phyloP scores from a whole-genome alignment of 1,140 invertebrate species.

The Zaprionus ghesquierei region DNA sequence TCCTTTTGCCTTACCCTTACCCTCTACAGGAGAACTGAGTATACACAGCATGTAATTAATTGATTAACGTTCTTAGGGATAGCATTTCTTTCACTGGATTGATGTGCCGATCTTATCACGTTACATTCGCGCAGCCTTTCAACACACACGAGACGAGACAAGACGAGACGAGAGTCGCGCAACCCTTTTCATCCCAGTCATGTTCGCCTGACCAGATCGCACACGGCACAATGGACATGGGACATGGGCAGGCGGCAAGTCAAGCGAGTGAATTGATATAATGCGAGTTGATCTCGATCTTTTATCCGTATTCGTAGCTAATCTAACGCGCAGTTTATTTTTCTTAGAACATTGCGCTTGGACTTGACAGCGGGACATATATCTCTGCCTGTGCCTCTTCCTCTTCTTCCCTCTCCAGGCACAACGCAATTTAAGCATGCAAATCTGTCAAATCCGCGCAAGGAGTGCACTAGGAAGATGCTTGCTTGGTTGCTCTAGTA shows the following conservation, averaged over 20 bases:
- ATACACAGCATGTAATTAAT: conserved; percentile 77
- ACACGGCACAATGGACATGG: conserved; percentile 44
- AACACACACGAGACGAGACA: conserved; percentile 37
- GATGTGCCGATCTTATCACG: conserved; percentile 73
- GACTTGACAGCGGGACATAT: conserved; percentile 45
- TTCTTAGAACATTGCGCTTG: conserved; percentile 50
- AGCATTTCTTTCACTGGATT: conserved; percentile 56
- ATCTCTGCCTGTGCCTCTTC: too few species aligned
- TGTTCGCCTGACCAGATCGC: conserved; percentile 52
- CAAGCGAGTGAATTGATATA: conserved; percentile 31
- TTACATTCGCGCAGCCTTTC: conserved; percentile 68
- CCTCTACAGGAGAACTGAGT: conserved; percentile 4
- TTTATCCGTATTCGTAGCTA: conserved; percentile 3
- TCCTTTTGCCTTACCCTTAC: conserved; percentile 56
- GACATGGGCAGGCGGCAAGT: conserved; percentile 11
- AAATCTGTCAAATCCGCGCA: conserved; percentile 53
- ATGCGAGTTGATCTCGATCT: conserved; percentile 51
- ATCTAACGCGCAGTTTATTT: conserved; percentile 59
- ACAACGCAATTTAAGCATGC: conserved; percentile 40
- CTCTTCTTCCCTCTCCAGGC: neutral
- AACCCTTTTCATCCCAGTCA: conserved; percentile 54
- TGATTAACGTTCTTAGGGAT: conserved; percentile 80
- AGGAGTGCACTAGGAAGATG: neutral
- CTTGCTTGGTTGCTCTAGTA: conserved; percentile 29
- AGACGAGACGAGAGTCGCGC: conserved; percentile 9